These are phyloP conservation scores for Scaptomyza hsui DNA, from an alignment of 1,140 invertebrate species.

Conservation along the genomic window DNA sequence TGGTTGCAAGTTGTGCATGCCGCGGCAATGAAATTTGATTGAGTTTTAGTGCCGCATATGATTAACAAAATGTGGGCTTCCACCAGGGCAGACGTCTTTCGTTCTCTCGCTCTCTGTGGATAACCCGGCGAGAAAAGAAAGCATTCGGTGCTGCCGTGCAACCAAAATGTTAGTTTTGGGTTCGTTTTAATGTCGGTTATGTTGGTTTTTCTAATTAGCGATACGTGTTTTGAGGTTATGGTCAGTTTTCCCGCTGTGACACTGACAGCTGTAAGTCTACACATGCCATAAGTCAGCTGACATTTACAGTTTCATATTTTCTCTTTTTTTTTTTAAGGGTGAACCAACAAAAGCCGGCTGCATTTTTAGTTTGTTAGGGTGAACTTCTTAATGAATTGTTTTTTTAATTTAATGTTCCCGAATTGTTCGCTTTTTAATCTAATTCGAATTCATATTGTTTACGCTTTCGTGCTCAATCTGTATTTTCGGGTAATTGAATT, in stretches of 20 bases:
- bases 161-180: no score
- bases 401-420: not conserved
- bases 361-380: slow-evolving; percentile 14
- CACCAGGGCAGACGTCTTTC: no score
- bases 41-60: slow-evolving; percentile 74
- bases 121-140: slow-evolving; percentile 35
- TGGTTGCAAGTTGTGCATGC: slow-evolving; percentile 36
- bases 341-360: not conserved
- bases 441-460: not conserved
- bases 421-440: no score
- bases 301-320: slow-evolving; percentile 9
- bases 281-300: slow-evolving; percentile 39
- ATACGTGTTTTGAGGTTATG: slow-evolving; percentile 24
- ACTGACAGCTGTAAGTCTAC: slow-evolving; percentile 55
- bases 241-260: slow-evolving; percentile 40
- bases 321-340: slow-evolving; percentile 24
- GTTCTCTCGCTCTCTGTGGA: slow-evolving; percentile 28
- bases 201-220: slow-evolving; percentile 68
- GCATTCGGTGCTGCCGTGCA: slow-evolving; percentile 35
- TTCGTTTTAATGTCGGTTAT: slow-evolving; percentile 8
- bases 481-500: slow-evolving; percentile 21
- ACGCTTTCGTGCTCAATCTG: slow-evolving; percentile 15
- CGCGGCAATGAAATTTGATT: slow-evolving; percentile 68
- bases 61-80: slow-evolving; percentile 51
- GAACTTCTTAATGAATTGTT: slow-evolving; percentile 11